Evolutionary conservation across 1,140 invertebrate genomes (phyloP), one percentile per base, ranked within the genome.

Genomic region (Rhopalosiphum padi): DNA sequence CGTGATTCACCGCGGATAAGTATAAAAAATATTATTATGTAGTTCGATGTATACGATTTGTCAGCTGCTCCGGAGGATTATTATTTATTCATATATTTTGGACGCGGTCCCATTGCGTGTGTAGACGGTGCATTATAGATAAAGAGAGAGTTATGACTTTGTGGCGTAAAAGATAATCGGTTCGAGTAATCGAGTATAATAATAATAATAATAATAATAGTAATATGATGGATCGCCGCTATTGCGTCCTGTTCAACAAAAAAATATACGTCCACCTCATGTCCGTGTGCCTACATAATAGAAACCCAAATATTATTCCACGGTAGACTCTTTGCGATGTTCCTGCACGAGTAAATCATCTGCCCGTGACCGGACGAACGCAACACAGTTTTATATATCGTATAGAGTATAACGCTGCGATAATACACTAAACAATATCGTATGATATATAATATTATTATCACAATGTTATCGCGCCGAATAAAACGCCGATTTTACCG

Each of bases 31-130:
- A 77, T 77, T 77, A 77, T n/a, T 53, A 53, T n/a, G 87, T 35
- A 53, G 48, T 89, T 89, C 87, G 48, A 89, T 37, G 30, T 89
- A 41, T 41, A 89, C 88, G 88, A 90, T 90, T 60, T 60, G 88
- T 89, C 87, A 89, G 87, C 87, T 55, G 87, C 53, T 89, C 35
- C 35, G 30, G 30, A 89, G 4, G 51, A 89, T 89, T 89, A 89
- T 89, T 89, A 89, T 90, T 90, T 60, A 60, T 90, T 60, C 88
- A 51, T 90, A 53, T 43, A 60, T 60, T 90, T 60, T 60, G 51
- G 88, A 90, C 88, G 37, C 8, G 23, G 89, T 68, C 89, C 89
- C 89, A n/a, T 68, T 43, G 89, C 41, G 53, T 37, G 8, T 51
- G 41, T 46, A n/a, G 46, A 89, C 48, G 43, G 48, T 89, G 8